Base-by-base conservation (phyloP, 2,888 invertebrate genomes). In the Parnassius mnemosyne region DNA sequence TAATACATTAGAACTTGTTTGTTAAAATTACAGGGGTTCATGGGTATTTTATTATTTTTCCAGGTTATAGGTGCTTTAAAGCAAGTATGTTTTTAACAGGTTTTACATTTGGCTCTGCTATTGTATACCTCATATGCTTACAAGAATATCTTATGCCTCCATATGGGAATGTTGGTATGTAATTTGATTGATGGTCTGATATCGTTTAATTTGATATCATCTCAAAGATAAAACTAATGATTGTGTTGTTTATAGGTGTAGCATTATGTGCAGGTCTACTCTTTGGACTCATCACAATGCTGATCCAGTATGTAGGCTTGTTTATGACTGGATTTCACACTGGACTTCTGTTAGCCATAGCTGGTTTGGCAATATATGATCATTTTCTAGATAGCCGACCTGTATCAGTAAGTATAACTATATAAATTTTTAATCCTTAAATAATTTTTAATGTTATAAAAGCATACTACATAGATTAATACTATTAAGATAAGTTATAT, bases 31-130 rank as follows among this genome's bases (percentile, higher is more conserved):
- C 7, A 34, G 34, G 34, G 34, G 34, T 34, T 34, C 34, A 34
- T 7, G 34, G 5, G 7, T 34, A 34, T 46, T n/a, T 3, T n/a
- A 5, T 46, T 46, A 46, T 66, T 66, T 44, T 82, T 83, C 58
- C 92, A 96, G 97, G 97, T 61, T 97, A 97, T 87, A 94, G 97
- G 67, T 97, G 96, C 83, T 96, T 97, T 85, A 96, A 97, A 83
- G 96, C 96, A 12, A 94, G 95, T 65, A 96, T 97, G 94, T 97
- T 97, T 83, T 92, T 97, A 57, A 97, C 96, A 55, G 97, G 97
- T 44, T 95, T 97, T 81, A 95, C 96, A 65, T 97, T 96, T 80
- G 97, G 96, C 13, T 94, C 96, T 57, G 94, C 95, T 66, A 93
- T 96, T 67, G 95, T 97, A 51, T 97, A 95, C 83, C 84, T 95